These are phyloP conservation scores for Brachionus sp. DNA, from an alignment of 1,140 invertebrate species.

Conservation along the genomic window DNA sequence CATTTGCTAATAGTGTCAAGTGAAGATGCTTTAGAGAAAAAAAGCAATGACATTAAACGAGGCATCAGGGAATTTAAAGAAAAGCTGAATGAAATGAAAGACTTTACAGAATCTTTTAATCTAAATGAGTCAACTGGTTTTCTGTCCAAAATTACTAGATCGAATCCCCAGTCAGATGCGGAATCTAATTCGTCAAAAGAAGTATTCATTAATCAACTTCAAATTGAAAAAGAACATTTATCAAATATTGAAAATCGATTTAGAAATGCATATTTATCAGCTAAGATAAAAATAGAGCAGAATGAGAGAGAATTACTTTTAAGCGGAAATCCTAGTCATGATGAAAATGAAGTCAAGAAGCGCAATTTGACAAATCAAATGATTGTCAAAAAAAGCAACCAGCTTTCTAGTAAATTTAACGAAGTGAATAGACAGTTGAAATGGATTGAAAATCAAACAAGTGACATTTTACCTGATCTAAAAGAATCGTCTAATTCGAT, in stretches of 20 bases:
- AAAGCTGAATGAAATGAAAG: slow-evolving; percentile 45
- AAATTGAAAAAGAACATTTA: slow-evolving; percentile 45
- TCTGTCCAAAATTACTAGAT: neutral
- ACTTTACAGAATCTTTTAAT: slow-evolving; percentile 7
- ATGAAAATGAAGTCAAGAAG: neutral
- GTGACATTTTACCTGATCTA: slow-evolving; percentile 15
- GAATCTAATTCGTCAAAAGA: slow-evolving; percentile 10
- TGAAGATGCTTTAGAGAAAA: slow-evolving; percentile 7
- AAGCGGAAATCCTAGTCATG: neutral
- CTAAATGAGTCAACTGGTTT: neutral
- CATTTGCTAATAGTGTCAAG: slow-evolving; percentile 19
- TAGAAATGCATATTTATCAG: slow-evolving; percentile 26
- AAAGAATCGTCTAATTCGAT: slow-evolving; percentile 3
- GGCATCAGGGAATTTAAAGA: slow-evolving; percentile 24
- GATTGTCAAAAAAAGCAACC: slow-evolving; percentile 13
- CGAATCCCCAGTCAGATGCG: neutral
- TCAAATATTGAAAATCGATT: slow-evolving; percentile 6
- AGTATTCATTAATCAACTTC: slow-evolving; percentile 38
- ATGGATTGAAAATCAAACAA: slow-evolving; percentile 39
- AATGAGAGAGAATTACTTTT: slow-evolving; percentile 10
- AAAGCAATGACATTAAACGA: neutral
- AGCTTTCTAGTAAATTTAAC: slow-evolving; percentile 17
- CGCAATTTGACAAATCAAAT: slow-evolving; percentile 37
- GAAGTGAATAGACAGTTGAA: slow-evolving; percentile 30
- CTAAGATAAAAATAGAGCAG: slow-evolving; percentile 22